phyloP scores from a whole-genome alignment of 2,797 vertebrate species.

The Gallinago stenura region DNA sequence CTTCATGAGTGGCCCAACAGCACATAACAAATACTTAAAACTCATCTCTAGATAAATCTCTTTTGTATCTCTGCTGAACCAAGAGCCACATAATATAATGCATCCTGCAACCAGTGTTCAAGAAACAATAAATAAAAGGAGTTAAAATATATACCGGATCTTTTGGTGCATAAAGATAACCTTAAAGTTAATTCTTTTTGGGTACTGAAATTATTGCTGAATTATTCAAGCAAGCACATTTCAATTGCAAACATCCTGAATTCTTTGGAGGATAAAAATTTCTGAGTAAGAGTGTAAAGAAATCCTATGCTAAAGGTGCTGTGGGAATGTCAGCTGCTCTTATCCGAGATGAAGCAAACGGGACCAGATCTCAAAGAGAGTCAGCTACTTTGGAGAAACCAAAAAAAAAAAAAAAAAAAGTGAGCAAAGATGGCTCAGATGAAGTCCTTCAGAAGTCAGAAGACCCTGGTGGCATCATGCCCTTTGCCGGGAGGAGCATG shows the following conservation, averaged over 20 bases:
- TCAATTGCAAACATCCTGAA: background rate
- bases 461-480: background rate
- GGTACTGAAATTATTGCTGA: background rate
- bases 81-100: background rate
- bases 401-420: background rate
- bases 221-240: background rate
- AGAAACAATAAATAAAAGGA: background rate
- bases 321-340: background rate
- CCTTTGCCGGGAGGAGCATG: fast-evolving
- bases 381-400: background rate
- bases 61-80: background rate
- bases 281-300: background rate
- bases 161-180: no score
- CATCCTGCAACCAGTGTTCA: background rate
- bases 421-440: background rate
- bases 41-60: background rate
- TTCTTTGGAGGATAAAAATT: background rate
- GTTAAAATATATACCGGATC: no score
- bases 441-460: background rate
- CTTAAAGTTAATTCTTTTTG: background rate
- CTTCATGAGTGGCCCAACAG: background rate
- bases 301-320: background rate
- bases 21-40: background rate
- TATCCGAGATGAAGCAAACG: background rate
- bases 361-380: background rate